Evolutionary conservation across 2,888 invertebrate genomes (phyloP), one percentile per base, ranked within the genome.

Genomic region (Cactoblastis cactorum): DNA sequence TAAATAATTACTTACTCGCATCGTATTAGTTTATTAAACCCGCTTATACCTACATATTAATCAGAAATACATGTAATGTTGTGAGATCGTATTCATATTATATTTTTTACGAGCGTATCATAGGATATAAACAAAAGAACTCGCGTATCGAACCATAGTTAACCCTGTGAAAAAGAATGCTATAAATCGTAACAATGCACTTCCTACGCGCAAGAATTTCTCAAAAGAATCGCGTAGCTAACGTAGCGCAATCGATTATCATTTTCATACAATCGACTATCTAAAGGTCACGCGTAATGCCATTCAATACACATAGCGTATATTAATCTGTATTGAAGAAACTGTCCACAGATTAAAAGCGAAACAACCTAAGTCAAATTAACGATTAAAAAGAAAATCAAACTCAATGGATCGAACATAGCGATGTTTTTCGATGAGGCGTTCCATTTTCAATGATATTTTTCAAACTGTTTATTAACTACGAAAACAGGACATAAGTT

Each of bases 271-370:
- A 84, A 87, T 85, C 77, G 74, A 63, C 69, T 65, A 79, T 78
- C 77, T 75, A 85, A 88, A 87, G 87, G 87, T 87, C 86, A 88
- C 82, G 84, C 80, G 81, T 83, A 85, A 84, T 80, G 73, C 83
- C 70, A 87, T 87, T 85, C 82, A 85, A 63, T 72, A 74, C 69
- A 72, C 67, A 70, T 69, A 67, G 62, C 67, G 69, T 68, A 69
- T 67, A 74, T 69, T 74, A 76, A 71, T 80, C 72, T 69, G 76
- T 78, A 79, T 72, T 73, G 63, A 83, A 84, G 77, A 82, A 83
- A 80, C 75, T 70, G 73, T 74, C 65, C 68, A 69, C 67, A 67
- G 65, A 65, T 69, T 62, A 62, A 56, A 53, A 41, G 55, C 53
- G 51, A 51, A 59, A 63, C 54, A 63, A 58, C 58, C 45, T 60